A percentile compares a stretch with the other conserved stretches of the same genome.
Evolutionary conservation across 2,888 invertebrate genomes (phyloP).

Genomic region (Erebia palarica): DNA sequence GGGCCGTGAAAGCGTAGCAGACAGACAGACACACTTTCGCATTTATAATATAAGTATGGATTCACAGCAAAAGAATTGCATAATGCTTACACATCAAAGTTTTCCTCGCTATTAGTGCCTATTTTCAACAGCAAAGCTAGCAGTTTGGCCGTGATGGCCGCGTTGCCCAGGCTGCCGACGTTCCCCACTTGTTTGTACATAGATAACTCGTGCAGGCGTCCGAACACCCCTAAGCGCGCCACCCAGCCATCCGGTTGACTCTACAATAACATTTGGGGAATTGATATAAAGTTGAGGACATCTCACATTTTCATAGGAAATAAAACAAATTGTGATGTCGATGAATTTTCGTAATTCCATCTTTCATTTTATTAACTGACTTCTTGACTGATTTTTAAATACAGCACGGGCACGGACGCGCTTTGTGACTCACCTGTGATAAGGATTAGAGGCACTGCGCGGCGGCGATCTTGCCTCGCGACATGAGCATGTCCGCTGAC

Average conservation of each 20-base stretch:
- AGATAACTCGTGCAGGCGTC: conserved; percentile 63
- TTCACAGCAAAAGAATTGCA: background rate
- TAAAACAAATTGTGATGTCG: no score
- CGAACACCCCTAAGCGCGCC: conserved; percentile 71
- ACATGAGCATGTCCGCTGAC: conserved; percentile 91
- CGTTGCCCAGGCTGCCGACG: conserved; percentile 55
- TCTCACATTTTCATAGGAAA: no score
- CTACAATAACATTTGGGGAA: conserved; percentile 43
- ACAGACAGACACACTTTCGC: no score
- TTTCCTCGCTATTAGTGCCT: conserved; percentile 58
- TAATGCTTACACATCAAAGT: conserved; percentile 63
- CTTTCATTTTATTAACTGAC: no score
- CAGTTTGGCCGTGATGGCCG: conserved; percentile 65
- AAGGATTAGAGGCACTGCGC: conserved; percentile 92
- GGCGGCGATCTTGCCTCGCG: conserved; percentile 87
- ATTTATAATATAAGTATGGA: background rate
- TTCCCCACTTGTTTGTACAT: conserved; percentile 61
- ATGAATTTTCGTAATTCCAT: no score
- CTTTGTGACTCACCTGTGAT: conserved; percentile 80
- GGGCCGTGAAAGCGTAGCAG: background rate
- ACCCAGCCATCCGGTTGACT: conserved; percentile 72
- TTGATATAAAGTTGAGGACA: background rate
- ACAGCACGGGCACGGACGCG: no score
- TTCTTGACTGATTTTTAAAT: no score
- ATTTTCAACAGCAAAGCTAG: conserved; percentile 64